Evolutionary conservation across 2,888 invertebrate genomes (phyloP), one percentile per base, ranked within the genome.

Genomic region (Cephonodes hylas): DNA sequence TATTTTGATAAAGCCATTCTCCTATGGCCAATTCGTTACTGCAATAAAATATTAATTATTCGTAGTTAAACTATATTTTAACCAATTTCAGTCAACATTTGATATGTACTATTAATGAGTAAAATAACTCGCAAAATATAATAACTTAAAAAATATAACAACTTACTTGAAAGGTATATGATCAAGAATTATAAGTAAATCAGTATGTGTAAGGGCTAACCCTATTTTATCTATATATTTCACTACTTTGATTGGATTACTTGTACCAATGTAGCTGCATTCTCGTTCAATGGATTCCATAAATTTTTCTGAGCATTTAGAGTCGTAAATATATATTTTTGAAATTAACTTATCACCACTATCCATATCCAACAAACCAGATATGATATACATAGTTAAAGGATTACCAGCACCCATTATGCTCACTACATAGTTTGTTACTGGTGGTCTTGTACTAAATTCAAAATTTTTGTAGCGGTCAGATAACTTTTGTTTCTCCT

Each of bases 121-220:
- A 45, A 22, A 8, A 22, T 2, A 10, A 45, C 10, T 10, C 20
- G 10, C 3, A 60, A 48, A 15, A 31, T 45, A 58, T 44, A 7
- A 44, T 31, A n/a, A 18, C 1, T 5, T n/a, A 18, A 27, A n/a
- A 45, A 15, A 46, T n/a, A 23, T 23, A 22, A 7, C 10, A 15
- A 77, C 83, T 80, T 79, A 90, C 88, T 80, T 66, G 64, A 84
- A 86, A 31, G 85, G 84, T 42, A 79, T 83, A 75, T 93, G 89
- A 68, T 94, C 93, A 57, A 93, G 69, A 58, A 93, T 75, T 59
- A 94, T 92, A 8, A 94, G 72, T 62, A 94, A 74, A 76, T 94
- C 93, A 18, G 91, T 86, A 62, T 88, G 75, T 7, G 85, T 80
- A 3, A 94, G 77, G 18, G 89, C 93, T 20, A 87, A 75, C 20